Percentiles rank a stretch among this genome's conserved stretches.
Conservation (phyloP, 2,888 invertebrate genomes). For the Esperia sulphurella region DNA sequence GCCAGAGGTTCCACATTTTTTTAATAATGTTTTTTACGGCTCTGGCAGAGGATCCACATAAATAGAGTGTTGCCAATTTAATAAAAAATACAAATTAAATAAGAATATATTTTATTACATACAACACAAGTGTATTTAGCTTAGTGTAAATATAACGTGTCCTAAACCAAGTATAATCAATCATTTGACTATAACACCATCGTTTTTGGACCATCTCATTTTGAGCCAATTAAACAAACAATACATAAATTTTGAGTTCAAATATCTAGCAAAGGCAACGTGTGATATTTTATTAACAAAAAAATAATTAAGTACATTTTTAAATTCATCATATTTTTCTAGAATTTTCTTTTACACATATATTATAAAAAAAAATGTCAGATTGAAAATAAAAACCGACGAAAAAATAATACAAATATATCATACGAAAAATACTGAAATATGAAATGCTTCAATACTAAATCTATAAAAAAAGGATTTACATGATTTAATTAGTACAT, state of each 20-base stretch:
- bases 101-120: slow-evolving; percentile 68
- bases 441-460: neutral
- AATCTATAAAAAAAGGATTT: neutral
- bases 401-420: slow-evolving; percentile 3
- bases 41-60: too few relatives aligned
- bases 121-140: slow-evolving; percentile 61
- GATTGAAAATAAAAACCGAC: slow-evolving; percentile 1
- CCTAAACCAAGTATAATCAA: slow-evolving; percentile 31
- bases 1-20: too few relatives aligned
- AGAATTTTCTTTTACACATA: neutral
- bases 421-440: slow-evolving; percentile 5
- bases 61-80: too few relatives aligned
- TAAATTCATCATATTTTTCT: neutral
- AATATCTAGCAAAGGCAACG: slow-evolving; percentile 7
- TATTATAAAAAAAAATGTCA: slow-evolving; percentile 5
- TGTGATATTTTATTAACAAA: slow-evolving; percentile 4
- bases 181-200: slow-evolving; percentile 26
- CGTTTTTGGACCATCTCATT: slow-evolving; percentile 21
- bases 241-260: slow-evolving; percentile 12
- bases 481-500: too few relatives aligned
- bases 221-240: slow-evolving; percentile 19
- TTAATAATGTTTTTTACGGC: too few relatives aligned
- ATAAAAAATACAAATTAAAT: slow-evolving; percentile 35
- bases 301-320: slow-evolving; percentile 7
- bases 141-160: slow-evolving; percentile 53